Evolutionary conservation across 2,888 invertebrate genomes (phyloP).

Genomic region (Chromoteleia sp.): DNA sequence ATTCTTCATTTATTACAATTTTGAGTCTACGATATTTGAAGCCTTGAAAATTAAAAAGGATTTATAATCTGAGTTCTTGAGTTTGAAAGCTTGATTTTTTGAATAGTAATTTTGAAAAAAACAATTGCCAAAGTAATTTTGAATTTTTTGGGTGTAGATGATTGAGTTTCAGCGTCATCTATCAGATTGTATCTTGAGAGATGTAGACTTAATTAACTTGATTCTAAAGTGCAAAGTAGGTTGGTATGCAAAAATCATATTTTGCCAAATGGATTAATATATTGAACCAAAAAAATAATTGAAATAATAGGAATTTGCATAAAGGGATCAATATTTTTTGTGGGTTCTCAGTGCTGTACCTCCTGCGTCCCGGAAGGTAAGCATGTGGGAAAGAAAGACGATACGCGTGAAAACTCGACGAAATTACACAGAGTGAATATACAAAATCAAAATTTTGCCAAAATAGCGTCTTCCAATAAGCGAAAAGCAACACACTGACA

Average conservation of each 20-base stretch:
- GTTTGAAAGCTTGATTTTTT: no score
- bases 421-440: slow-evolving; percentile 67
- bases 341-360: slow-evolving; percentile 79
- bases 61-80: no score
- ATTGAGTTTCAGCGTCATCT: slow-evolving; percentile 13
- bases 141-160: not conserved
- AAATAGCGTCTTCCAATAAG: slow-evolving; percentile 64
- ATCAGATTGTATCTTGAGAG: not conserved
- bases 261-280: slow-evolving; percentile 11
- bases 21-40: no score
- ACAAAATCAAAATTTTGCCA: slow-evolving; percentile 61
- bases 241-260: slow-evolving; percentile 26
- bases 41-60: no score
- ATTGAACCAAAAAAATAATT: slow-evolving; percentile 2
- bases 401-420: slow-evolving; percentile 79
- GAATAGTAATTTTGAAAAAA: no score
- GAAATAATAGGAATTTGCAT: slow-evolving; percentile 27
- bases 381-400: slow-evolving; percentile 82
- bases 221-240: slow-evolving; percentile 30
- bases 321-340: slow-evolving; percentile 30
- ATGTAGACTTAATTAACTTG: slow-evolving; percentile 2
- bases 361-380: slow-evolving; percentile 83
- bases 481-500: slow-evolving; percentile 72
- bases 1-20: no score
- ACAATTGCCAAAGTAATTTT: no score